Conservation (phyloP, 2,113 vertebrate genomes). For the Eurypyga helias region DNA sequence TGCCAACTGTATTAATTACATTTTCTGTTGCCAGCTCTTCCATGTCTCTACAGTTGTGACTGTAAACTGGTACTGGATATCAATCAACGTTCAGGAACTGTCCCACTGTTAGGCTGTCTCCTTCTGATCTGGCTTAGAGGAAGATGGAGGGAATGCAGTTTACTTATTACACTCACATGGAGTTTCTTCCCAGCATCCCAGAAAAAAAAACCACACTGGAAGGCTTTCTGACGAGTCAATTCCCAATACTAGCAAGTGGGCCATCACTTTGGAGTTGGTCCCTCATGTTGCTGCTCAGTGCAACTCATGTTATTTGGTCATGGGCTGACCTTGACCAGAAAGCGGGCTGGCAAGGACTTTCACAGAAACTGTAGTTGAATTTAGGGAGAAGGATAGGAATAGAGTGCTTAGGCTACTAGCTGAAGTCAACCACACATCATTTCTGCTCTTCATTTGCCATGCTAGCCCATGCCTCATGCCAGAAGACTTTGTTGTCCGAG, state of each 20-base stretch:
- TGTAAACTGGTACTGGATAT: background rate
- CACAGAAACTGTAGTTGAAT: background rate
- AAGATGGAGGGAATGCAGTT: background rate
- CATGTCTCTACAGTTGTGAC: background rate
- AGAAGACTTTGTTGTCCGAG: background rate
- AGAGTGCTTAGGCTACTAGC: background rate
- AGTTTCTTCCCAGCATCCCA: background rate
- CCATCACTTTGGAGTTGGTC: background rate
- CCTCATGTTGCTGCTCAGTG: background rate
- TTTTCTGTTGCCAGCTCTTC: background rate
- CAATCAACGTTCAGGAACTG: background rate
- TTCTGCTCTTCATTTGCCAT: background rate
- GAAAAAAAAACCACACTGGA: background rate
- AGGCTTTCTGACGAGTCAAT: background rate
- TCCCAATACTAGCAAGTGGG: background rate
- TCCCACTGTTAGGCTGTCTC: background rate
- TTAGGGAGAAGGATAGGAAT: background rate
- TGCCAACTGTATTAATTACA: background rate
- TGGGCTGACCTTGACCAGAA: background rate
- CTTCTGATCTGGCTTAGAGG: background rate
- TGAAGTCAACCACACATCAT: background rate
- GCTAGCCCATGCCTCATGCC: background rate
- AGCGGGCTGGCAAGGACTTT: fast-evolving
- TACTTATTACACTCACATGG: background rate
- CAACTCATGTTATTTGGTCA: background rate